Conservation (phyloP, 1,140 invertebrate genomes). For the Dendroctonus ponderosae region DNA sequence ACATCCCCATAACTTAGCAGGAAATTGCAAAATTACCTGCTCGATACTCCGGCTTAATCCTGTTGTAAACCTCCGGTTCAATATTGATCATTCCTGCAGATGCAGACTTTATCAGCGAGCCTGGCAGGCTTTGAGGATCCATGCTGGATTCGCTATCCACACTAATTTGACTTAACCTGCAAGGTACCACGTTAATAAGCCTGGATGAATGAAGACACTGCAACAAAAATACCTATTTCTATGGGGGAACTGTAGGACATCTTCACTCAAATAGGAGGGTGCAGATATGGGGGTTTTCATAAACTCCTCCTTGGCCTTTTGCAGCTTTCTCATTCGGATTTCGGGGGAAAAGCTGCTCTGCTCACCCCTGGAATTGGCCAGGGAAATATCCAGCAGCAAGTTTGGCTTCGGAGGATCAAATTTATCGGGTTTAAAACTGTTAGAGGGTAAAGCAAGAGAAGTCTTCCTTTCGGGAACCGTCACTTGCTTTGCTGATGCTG, state of each 20-base stretch:
- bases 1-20: neutral
- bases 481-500: constrained; percentile 6
- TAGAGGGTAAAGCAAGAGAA: constrained; percentile 5
- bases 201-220: neutral
- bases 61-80: constrained; percentile 58
- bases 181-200: neutral
- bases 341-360: constrained; percentile 29
- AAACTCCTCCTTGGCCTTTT: constrained; percentile 65
- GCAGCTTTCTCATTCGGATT: constrained; percentile 50
- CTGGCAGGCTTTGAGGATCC: constrained; percentile 43
- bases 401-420: neutral
- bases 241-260: constrained; percentile 40
- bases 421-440: constrained; percentile 1
- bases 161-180: constrained; percentile 56
- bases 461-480: constrained; percentile 24
- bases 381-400: constrained; percentile 19
- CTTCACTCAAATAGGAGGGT: constrained; percentile 14
- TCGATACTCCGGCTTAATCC: constrained; percentile 47
- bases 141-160: constrained; percentile 58
- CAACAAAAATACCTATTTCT: constrained; percentile 40
- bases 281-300: constrained; percentile 45
- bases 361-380: constrained; percentile 6
- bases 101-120: constrained; percentile 62
- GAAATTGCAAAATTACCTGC: constrained; percentile 14
- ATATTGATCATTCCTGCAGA: constrained; percentile 72